Base-by-base conservation (phyloP, 2,113 vertebrate genomes). In the Delphinus delphis region DNA sequence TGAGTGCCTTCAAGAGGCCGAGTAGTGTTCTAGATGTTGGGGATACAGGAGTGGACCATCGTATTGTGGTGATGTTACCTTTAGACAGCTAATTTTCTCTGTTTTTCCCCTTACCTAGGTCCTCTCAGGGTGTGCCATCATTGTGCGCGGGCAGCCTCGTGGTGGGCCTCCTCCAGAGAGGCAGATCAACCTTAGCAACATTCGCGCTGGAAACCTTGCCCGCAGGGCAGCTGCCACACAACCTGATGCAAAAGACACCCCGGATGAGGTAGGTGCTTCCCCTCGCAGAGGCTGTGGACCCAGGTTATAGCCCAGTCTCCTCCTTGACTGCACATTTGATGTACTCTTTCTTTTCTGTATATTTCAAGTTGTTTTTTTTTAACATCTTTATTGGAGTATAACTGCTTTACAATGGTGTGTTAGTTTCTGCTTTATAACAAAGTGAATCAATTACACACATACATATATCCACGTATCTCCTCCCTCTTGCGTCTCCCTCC, bases 131-230 rank as follows among this genome's bases (percentile, higher is more conserved):
- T 99, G 99, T n/a, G 99, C 99, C 93, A 99, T 99, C 98, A 99
- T 99, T 58, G 99, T 99, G 13, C 98, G 99, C 5, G 99, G 99
- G 5, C 99, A 99, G 97, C 99, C 99, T 55, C 99, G 99, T 3
- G 99, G 99, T 0, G 99, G 99, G 0, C 99, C 99, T 0, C 99
- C 99, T 47, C 99, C 99, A 0, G 99, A 99, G 96, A 99, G 99
- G 18, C 99, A 99, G 98, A 99, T 99, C 98, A 99, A 99, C 98
- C 99, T 99, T 71, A 99, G 99, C 98, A 99, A 99, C 97, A 99
- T 99, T 96, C 99, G 99, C 0, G 99, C 99, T 0, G 99, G 99
- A 3, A 99, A 98, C 90, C 99, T 99, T 2, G 99, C 99, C 0
- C 99, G 99, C 13, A 97, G 99, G 2, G 99, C 99, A 0, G 99